Evolutionary conservation across 1,140 invertebrate genomes (phyloP), one percentile per base, ranked within the genome.

Genomic region (Drosophila leontia): DNA sequence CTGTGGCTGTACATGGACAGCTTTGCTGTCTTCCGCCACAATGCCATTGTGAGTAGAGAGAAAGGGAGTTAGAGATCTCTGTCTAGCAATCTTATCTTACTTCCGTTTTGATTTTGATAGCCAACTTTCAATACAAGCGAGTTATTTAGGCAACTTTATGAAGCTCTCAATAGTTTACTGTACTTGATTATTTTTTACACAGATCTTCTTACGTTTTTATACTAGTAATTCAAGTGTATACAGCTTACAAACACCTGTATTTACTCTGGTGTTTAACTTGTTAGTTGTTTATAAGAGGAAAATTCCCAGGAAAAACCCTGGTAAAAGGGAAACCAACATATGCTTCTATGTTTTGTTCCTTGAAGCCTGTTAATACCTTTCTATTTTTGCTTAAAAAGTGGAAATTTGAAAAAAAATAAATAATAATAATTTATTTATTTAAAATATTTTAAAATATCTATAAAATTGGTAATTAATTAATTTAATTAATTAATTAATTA

Each of bases 1-100:
- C 93, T 98, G 56, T 99, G 98, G 98, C 67, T 97, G 7, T 91
- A 96, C 58, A 94, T 95, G 71, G 98, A 98, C 93, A 94, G 96
- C 26, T 91, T 92, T 51, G 94, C 93, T 82, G 94, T 97, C 26
- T 82, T 96, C n/a, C 92, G 95, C 29, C 95, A 97, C 93, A 92
- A 95, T 42, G 78, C 82, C 32, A 92, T 93, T 70, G 92, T 93
- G 69, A 91, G 91, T 72, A 42, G 4, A 32, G 29, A 7, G 3
- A 7, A 34, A 29, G 9, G 3, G 15, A 47, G 15, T 7, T 39
- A 12, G 19, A 29, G 35, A 17, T 51, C 4, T 58, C 8, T 32
- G 26, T 23, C 15, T 12, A 12, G 17, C 29, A 69, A 53, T 71
- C 57, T 51, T 75, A 64, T 76, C 44, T 53, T 11, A 64, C 39